Base-by-base conservation (phyloP, 2,888 invertebrate species). In the Hydrotaea diabolus region DNA sequence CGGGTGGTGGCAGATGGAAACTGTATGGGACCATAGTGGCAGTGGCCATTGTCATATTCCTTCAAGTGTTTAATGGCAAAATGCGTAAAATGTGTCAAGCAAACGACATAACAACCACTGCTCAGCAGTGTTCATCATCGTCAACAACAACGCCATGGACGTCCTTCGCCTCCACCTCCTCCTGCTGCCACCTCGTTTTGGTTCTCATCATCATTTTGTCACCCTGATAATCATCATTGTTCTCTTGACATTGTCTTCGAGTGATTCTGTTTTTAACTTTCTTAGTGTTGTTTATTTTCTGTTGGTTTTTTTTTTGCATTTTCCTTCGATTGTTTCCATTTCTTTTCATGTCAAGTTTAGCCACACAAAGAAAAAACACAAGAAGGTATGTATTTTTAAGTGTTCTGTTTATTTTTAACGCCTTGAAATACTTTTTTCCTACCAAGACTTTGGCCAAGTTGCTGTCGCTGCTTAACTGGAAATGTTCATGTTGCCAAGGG, bases 21-120 rank as follows among this genome's bases (percentile, higher is more conserved):
- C n/a, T n/a, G n/a, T n/a, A n/a, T n/a, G n/a, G n/a, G n/a, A n/a
- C n/a, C n/a, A 31, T 31, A 2, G 31, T 53, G 3, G 2, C 21
- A 1, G 36, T 72, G 49, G 71, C 57, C 31, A 39, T 77, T 72
- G 69, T 73, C 62, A 39, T 43, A 77, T 79, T 79, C 31, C 21
- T 74, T 86, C 81, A 87, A 91, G 91, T 90, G 88, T 87, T 89
- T 91, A 90, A 90, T 90, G 90, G 88, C 86, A 85, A 91, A 90
- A 90, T 91, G 89, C 89, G 89, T 89, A 89, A 91, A 90, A 88
- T 90, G 89, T 91, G 91, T 88, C 88, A 88, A 91, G 88, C 87
- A 86, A 36, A 79, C 76, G 64, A 78, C 75, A 64, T 75, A 83
- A 76, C 66, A 82, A 76, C 19, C 86, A 87, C 88, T 88, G 86